Conservation (phyloP, 2,888 invertebrate genomes). For the Hydriomena furcata region DNA sequence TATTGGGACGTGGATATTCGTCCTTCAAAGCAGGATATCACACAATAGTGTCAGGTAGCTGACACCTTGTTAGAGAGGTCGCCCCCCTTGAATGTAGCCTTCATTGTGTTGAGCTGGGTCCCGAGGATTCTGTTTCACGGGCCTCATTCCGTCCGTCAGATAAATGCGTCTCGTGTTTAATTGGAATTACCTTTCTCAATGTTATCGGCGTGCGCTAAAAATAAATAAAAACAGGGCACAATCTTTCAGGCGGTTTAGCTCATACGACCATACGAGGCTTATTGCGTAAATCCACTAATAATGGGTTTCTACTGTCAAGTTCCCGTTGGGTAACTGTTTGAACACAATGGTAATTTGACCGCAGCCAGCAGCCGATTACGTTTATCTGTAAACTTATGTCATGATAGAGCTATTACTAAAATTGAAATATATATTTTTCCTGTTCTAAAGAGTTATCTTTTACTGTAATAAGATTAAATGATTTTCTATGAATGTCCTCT, state of each 20-base stretch:
- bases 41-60: conserved; percentile 75
- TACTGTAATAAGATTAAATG: conserved; percentile 20
- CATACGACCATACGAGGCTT: too few relatives aligned
- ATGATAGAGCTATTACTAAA: too few relatives aligned
- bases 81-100: conserved; percentile 63
- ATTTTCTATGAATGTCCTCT: conserved; percentile 32
- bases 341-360: too few relatives aligned
- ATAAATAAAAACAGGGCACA: not conserved
- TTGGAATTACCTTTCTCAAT: conserved; percentile 52
- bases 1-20: conserved; percentile 72
- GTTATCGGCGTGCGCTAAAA: conserved; percentile 2
- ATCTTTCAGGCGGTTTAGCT: not conserved
- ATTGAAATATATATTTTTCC: not conserved
- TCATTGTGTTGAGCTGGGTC: conserved; percentile 71
- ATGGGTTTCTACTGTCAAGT: too few relatives aligned
- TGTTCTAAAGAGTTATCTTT: not conserved
- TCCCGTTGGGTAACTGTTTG: too few relatives aligned
- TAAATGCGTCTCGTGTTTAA: conserved; percentile 58
- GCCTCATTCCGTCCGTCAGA: conserved; percentile 50
- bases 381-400: too few relatives aligned
- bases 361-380: too few relatives aligned
- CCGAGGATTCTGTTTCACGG: conserved; percentile 65
- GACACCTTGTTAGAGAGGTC: conserved; percentile 76
- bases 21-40: conserved; percentile 64
- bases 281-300: too few relatives aligned